Percentiles rank a stretch among this genome's conserved stretches.
These are phyloP conservation scores for Coptotermes formosanus DNA, from an alignment of 1,140 invertebrate species.

Conservation along the genomic window DNA sequence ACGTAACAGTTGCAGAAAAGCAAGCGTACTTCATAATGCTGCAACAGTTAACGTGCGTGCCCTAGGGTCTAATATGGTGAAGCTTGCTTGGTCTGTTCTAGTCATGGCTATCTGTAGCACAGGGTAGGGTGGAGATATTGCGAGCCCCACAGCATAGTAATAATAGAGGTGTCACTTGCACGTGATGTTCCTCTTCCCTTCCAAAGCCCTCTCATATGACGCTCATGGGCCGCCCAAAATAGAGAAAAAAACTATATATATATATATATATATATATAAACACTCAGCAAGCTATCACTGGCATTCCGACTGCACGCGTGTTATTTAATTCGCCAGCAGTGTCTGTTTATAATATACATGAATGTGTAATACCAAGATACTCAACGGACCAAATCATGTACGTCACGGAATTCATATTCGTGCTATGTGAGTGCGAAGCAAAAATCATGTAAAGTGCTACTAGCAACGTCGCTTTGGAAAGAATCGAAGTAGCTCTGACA, in stretches of 20 bases:
- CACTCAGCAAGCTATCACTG: background rate
- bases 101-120: background rate
- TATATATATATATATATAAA: background rate
- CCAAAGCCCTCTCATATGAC: background rate
- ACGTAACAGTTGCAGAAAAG: background rate
- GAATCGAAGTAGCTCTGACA: background rate
- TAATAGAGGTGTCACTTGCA: conserved; percentile 18
- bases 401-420: background rate
- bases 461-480: background rate
- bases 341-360: background rate
- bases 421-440: background rate
- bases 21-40: background rate
- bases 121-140: background rate
- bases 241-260: background rate
- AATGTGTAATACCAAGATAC: background rate
- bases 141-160: background rate
- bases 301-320: background rate
- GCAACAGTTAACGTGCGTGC: background rate
- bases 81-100: background rate
- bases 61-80: background rate
- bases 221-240: background rate
- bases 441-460: background rate
- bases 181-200: background rate
- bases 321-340: background rate
- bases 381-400: background rate